Evolutionary conservation across 2,113 vertebrate genomes (phyloP), one percentile per base, ranked within the genome.

Genomic region (Physeter macrocephalus): DNA sequence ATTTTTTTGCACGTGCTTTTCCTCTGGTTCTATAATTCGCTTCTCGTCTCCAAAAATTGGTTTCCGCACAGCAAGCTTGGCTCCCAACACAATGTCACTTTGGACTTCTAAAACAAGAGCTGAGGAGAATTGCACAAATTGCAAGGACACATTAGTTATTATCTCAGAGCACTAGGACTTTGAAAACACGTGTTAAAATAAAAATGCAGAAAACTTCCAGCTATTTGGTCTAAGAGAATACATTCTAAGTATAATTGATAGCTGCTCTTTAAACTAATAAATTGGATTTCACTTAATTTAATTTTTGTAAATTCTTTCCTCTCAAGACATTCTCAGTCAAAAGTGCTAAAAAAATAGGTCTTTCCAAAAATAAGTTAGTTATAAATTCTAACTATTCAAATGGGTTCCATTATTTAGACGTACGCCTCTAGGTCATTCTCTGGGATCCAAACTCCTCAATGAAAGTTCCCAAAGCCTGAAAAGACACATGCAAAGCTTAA

Each of bases 21-120:
- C 93, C 59, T 97, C 72, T 93, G 92, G 14, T 25, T 94, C 90
- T 64, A 82, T 77, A 67, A 82, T 89, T 89, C 90, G 29, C 20
- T 95, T 96, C 83, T 91, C 39, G 78, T 96, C 96, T 96, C 96
- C 95, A 77, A 20, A 96, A 95, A 34, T 1, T 36, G 92, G 88
- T 86, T 94, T 93, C 34, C 39, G 84, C 80, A 97, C 84, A 20
- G 71, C 86, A 88, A 98, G 75, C 52, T 89, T 98, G 84, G 97
- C 82, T 95, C 97, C 97, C 86, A 82, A 74, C 29, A 93, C 88
- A 75, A 96, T 75, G 36, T 97, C 96, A 81, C 95, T 88, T 64
- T 93, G 84, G 71, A 95, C 82, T 97, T 97, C 97, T 87, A 98
- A 95, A 95, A 90, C 92, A 49, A 97, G 64, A 94, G 94, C 96